These are phyloP conservation scores for Cyclina sinensis DNA, from an alignment of 1,140 invertebrate genomes.

Conservation along the genomic window DNA sequence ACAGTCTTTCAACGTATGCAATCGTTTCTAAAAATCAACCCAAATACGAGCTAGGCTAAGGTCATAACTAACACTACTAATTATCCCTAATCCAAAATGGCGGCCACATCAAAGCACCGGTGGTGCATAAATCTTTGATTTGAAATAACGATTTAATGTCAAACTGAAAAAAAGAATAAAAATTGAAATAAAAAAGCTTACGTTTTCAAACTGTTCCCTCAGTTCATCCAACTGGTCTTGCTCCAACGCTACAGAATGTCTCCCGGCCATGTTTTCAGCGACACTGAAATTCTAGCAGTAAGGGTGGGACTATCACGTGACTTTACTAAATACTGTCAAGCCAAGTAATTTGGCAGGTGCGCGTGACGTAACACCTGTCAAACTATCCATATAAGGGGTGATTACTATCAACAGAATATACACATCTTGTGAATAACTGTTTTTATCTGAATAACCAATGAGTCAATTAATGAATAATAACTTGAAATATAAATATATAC, in stretches of 20 bases:
- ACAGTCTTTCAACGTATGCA: background rate
- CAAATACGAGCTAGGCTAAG: background rate
- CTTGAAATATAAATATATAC: background rate
- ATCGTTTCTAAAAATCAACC: background rate
- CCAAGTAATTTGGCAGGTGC: slow-evolving; percentile 23
- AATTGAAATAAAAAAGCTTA: slow-evolving; percentile 32
- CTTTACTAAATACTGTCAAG: slow-evolving; percentile 15
- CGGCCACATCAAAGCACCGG: slow-evolving; percentile 37
- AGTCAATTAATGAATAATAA: slow-evolving; percentile 33
- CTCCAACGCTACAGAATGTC: slow-evolving; percentile 45
- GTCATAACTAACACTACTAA: background rate
- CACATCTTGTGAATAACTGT: too few species aligned
- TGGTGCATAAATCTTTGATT: slow-evolving; percentile 33
- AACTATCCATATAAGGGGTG: slow-evolving; percentile 55
- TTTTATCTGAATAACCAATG: slow-evolving; percentile 13
- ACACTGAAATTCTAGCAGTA: slow-evolving; percentile 11
- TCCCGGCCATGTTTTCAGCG: slow-evolving; percentile 48
- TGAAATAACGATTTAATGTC: background rate
- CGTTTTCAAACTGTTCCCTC: slow-evolving; percentile 42
- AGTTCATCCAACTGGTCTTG: slow-evolving; percentile 50
- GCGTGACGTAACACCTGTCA: slow-evolving; percentile 52
- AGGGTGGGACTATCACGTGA: slow-evolving; percentile 67
- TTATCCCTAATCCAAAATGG: slow-evolving; percentile 34
- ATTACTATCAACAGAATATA: slow-evolving; percentile 16
- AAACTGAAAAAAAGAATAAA: background rate